phyloP scores from a whole-genome alignment of 2,797 vertebrate species.

The Linurgus olivaceus region DNA sequence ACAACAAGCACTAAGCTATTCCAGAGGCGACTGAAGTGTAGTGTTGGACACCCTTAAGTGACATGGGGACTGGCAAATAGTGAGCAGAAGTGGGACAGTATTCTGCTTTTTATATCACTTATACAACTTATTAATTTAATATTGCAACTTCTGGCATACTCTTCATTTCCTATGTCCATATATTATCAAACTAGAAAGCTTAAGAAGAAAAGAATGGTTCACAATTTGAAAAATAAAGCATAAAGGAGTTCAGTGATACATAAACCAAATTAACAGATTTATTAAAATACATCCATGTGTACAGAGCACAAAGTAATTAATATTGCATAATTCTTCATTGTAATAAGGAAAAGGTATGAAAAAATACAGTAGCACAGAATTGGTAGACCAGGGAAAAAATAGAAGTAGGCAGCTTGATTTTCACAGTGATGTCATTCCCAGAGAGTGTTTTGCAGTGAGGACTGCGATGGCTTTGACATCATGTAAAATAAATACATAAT shows the following conservation, averaged over 20 bases:
- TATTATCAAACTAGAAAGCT: not conserved
- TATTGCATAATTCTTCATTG: not conserved
- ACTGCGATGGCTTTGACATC: not conserved
- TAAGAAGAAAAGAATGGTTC: not conserved
- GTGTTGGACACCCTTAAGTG: not conserved
- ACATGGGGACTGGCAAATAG: not conserved
- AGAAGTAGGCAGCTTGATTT: not conserved
- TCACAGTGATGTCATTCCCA: not conserved
- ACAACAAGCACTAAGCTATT: not conserved
- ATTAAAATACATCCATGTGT: not conserved
- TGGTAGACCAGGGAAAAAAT: not conserved
- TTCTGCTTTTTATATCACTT: not conserved
- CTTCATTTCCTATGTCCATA: not conserved
- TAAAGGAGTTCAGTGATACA: not conserved
- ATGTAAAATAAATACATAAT: not conserved
- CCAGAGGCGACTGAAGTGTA: not conserved
- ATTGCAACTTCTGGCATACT: not conserved
- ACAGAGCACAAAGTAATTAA: not conserved
- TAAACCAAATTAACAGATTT: not conserved
- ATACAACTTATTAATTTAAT: not conserved
- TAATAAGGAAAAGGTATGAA: not conserved
- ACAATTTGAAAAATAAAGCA: not conserved
- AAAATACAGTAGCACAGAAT: not conserved
- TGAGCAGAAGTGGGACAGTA: not conserved
- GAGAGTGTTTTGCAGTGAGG: not conserved